Percentiles rank a stretch among this genome's conserved stretches.
Evolutionary conservation across 2,797 vertebrate genomes (phyloP).

Genomic region (Pelodytes ibericus): DNA sequence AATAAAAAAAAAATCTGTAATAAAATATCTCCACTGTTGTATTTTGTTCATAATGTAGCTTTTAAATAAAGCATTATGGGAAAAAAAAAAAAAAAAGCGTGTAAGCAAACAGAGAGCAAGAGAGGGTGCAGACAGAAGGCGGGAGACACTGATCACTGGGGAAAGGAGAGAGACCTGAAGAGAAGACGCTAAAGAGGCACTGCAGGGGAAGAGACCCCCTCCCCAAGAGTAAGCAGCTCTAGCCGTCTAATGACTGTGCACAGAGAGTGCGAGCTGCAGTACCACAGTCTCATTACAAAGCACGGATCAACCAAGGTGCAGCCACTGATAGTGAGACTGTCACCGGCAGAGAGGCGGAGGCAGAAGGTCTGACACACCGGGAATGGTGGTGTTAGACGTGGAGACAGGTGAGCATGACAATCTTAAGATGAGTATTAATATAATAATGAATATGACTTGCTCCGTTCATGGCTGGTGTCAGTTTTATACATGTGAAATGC

Average conservation of each 20-base stretch:
- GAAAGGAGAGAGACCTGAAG: slow-evolving; percentile 13
- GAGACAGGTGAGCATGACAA: slow-evolving; percentile 49
- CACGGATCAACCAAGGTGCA: background rate
- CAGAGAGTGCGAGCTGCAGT: background rate
- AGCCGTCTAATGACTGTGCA: background rate
- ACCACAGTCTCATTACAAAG: background rate
- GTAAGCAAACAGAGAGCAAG: background rate
- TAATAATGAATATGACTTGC: too few relatives aligned
- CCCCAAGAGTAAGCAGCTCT: background rate
- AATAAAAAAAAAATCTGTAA: background rate
- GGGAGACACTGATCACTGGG: slow-evolving; percentile 37
- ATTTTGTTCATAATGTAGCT: background rate
- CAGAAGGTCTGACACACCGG: slow-evolving; percentile 48
- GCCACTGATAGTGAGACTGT: background rate
- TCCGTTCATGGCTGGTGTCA: too few relatives aligned
- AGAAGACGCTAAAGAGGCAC: slow-evolving; percentile 14
- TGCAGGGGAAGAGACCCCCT: slow-evolving; percentile 13
- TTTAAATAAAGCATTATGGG: slow-evolving; percentile 40
- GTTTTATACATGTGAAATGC: too few relatives aligned
- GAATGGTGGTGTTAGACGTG: slow-evolving; percentile 55
- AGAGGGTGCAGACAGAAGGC: slow-evolving; percentile 48
- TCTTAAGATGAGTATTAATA: too few relatives aligned
- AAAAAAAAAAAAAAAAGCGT: background rate
- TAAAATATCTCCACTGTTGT: background rate
- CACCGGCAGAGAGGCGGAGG: slow-evolving; percentile 56